Base-by-base conservation (phyloP, 2,113 vertebrate genomes). In the Bufo gargarizans region DNA sequence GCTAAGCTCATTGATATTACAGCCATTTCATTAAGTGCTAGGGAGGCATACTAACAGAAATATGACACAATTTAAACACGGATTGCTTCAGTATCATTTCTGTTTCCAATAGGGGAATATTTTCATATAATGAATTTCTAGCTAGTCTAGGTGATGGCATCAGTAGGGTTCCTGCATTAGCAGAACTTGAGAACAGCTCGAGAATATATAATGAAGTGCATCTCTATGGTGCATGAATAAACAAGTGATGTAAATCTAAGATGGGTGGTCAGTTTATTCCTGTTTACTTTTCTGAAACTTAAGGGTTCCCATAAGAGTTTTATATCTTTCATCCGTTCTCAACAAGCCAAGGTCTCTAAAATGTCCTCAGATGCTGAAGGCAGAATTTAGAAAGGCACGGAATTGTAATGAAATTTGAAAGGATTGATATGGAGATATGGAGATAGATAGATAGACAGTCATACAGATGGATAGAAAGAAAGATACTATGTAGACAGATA, bases 1-100 rank as follows among this genome's bases (percentile, higher is more conserved):
- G 82, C 82, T 84, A 84, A 69, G 65, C 53, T 72, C 67, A 55
- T 84, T 85, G 50, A 85, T 85, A 45, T 85, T 74, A 85, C 59
- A 74, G 83, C 69, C 33, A 76, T 76, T 85, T 85, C 67, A 71
- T 71, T 84, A 84, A 19, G 83, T 74, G 69, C 69, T 16, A 59
- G 59, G 69, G 16, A 58, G 47, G 17, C 50, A 56, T 58, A 76
- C 22, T 59, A 43, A 58, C 67, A 59, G 83, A 50, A 74, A 74
- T 74, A 50, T 47, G 17, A 56, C 49, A 85, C 83, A 45, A 85
- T 76, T 74, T 85, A 79, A 86, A 79, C 59, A 79, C 50, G 56
- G 58, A 79, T 86, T 86, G 45, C 61, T 86, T 65, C 43, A 67
- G 84, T 76, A 58, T 77, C 45, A 87, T 80, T 80, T 87, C 47